phyloP scores from a whole-genome alignment of 1,140 invertebrate genomes.

The Bombus breviceps region DNA sequence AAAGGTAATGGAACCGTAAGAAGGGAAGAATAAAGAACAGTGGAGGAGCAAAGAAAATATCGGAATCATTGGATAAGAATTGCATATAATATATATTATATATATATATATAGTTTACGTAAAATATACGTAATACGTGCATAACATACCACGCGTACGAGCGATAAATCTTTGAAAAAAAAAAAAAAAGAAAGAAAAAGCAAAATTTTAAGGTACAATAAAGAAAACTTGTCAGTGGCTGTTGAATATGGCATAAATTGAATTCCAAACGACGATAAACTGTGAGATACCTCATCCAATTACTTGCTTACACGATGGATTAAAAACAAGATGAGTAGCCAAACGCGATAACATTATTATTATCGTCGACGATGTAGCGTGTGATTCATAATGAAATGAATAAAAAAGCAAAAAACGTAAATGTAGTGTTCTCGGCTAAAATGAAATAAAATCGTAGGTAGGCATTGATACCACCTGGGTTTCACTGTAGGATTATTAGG shows the following conservation, averaged over 20 bases:
- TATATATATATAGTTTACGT: conserved; percentile 46
- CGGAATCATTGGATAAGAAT: conserved; percentile 44
- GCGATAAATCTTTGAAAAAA: conserved; percentile 7
- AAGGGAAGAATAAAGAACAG: conserved; percentile 30
- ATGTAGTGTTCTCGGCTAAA: conserved; percentile 20
- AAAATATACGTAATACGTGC: conserved; percentile 36
- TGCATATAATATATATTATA: conserved; percentile 31
- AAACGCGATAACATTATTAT: conserved; percentile 27
- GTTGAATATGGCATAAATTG: conserved; percentile 46
- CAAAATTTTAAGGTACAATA: conserved; percentile 45
- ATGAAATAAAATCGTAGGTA: conserved; percentile 29
- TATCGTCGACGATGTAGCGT: conserved; percentile 34
- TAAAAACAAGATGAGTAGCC: conserved; percentile 45
- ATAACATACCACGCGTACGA: conserved; percentile 24
- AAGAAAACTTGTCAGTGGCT: conserved; percentile 56
- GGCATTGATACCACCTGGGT: conserved; percentile 11
- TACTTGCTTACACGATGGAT: conserved; percentile 53
- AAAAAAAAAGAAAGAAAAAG: conserved; percentile 22
- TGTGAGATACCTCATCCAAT: conserved; percentile 48
- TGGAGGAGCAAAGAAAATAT: conserved; percentile 16
- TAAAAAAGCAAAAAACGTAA: background rate
- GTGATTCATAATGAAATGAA: conserved; percentile 23
- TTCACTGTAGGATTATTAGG: conserved; percentile 15
- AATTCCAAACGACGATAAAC: conserved; percentile 64
- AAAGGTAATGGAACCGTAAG: conserved; percentile 42